Evolutionary conservation across 2,888 invertebrate genomes (phyloP).

Genomic region (Clanis bilineata): DNA sequence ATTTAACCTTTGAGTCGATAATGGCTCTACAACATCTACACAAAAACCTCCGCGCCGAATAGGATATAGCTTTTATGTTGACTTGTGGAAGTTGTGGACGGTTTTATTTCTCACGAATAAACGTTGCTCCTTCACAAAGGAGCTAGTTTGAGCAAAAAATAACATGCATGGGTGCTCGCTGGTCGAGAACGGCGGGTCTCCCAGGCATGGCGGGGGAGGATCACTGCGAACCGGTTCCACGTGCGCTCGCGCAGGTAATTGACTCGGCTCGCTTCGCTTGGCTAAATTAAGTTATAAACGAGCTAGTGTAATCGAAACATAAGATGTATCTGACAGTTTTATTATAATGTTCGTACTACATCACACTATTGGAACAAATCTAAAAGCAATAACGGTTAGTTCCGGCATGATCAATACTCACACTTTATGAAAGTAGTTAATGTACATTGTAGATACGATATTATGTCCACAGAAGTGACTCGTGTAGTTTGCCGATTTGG

Average conservation of each 20-base stretch:
- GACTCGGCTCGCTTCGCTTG: constrained; percentile 50
- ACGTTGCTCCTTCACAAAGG: constrained; percentile 1
- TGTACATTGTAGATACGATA: too few species aligned
- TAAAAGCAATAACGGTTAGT: constrained; percentile 5
- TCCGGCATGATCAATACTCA: background rate
- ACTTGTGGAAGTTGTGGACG: background rate
- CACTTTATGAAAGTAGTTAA: background rate
- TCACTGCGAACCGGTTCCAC: constrained; percentile 69
- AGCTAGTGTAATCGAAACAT: constrained; percentile 61
- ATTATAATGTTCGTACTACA: constrained; percentile 47
- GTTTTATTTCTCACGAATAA: constrained; percentile 5
- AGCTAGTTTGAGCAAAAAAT: constrained; percentile 60
- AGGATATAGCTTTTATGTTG: background rate
- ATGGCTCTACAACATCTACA: background rate
- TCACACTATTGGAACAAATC: constrained; percentile 36
- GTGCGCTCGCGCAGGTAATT: constrained; percentile 77
- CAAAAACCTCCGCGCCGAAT: background rate
- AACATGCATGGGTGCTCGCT: constrained; percentile 59
- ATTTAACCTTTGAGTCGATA: background rate
- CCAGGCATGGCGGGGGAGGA: constrained; percentile 43
- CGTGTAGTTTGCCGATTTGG: too few species aligned
- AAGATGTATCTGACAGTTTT: constrained; percentile 52
- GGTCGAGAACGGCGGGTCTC: constrained; percentile 31
- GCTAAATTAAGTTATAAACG: constrained; percentile 77
- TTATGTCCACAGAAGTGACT: too few species aligned